phyloP scores from a whole-genome alignment of 2,797 vertebrate species.

The Melanotaenia pygmaea region DNA sequence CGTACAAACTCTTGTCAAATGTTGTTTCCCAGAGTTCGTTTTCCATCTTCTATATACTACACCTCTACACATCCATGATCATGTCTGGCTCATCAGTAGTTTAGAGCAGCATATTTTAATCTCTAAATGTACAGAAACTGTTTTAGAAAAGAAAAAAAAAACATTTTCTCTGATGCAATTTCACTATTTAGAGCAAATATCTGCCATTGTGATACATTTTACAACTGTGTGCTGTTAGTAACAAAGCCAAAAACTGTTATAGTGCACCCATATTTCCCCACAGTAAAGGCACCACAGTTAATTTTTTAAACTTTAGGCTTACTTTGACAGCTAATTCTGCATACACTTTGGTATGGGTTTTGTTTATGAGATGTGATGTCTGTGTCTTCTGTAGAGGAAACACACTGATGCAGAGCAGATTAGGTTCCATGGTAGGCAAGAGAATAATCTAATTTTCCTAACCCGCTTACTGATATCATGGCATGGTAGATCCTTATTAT shows the following conservation, averaged over 20 bases:
- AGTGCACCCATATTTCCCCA: background rate
- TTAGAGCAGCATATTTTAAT: conserved; percentile 3
- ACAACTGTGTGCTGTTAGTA: conserved; percentile 6
- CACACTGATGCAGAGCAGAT: conserved; percentile 69
- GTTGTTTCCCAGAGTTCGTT: background rate
- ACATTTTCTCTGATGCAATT: background rate
- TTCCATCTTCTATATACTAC: no score
- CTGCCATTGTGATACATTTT: conserved; percentile 12
- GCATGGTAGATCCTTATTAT: conserved; percentile 58
- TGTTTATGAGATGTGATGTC: conserved; percentile 28
- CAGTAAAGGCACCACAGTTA: conserved; percentile 20
- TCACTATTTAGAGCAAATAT: conserved; percentile 14
- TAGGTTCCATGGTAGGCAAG: conserved; percentile 63
- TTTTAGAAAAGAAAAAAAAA: background rate
- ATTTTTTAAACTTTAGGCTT: conserved; percentile 7
- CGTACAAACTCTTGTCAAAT: background rate
- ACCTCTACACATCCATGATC: no score
- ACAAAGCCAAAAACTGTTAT: conserved; percentile 28
- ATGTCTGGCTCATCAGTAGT: conserved; percentile 4
- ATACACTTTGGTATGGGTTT: conserved; percentile 15
- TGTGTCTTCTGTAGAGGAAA: conserved; percentile 32
- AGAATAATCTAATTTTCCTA: conserved; percentile 78
- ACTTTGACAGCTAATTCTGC: conserved; percentile 38
- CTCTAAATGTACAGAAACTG: conserved; percentile 1
- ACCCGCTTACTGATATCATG: conserved; percentile 73